Conservation (phyloP, 1,140 invertebrate genomes). For the Lethocerus indicus region DNA sequence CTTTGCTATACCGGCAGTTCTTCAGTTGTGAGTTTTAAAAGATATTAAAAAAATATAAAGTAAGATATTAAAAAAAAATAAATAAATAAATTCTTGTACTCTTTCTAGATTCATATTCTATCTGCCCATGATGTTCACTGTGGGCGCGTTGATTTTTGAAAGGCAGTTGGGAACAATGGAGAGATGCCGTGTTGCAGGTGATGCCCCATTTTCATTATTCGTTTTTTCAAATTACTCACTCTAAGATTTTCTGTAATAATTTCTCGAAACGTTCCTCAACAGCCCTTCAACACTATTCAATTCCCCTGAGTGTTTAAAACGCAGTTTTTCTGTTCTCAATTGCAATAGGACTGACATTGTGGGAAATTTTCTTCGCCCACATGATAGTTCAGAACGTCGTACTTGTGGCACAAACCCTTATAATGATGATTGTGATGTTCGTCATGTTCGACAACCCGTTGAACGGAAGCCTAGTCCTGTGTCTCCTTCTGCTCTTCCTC, state of each 20-base stretch:
- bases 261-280: too few relatives aligned
- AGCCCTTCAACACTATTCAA: too few relatives aligned
- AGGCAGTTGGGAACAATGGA: constrained; percentile 75
- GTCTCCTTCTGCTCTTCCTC: constrained; percentile 29
- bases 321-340: too few relatives aligned
- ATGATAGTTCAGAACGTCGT: constrained; percentile 72
- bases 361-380: constrained; percentile 66
- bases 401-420: constrained; percentile 65
- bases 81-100: neutral
- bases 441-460: constrained; percentile 30
- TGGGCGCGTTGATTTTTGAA: constrained; percentile 78
- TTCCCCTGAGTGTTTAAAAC: too few relatives aligned
- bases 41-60: neutral
- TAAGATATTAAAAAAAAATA: neutral
- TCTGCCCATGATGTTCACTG: constrained; percentile 82
- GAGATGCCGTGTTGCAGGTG: constrained; percentile 66
- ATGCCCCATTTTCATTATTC: constrained; percentile 16
- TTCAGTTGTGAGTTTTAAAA: constrained; percentile 19
- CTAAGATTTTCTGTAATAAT: too few relatives aligned
- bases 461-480: constrained; percentile 28
- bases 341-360: too few relatives aligned
- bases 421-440: constrained; percentile 31
- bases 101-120: constrained; percentile 43
- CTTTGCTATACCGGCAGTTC: constrained; percentile 20
- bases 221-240: too few relatives aligned